Evolutionary conservation across 2,113 vertebrate species (phyloP).

Genomic region (Dascyllus trimaculatus): DNA sequence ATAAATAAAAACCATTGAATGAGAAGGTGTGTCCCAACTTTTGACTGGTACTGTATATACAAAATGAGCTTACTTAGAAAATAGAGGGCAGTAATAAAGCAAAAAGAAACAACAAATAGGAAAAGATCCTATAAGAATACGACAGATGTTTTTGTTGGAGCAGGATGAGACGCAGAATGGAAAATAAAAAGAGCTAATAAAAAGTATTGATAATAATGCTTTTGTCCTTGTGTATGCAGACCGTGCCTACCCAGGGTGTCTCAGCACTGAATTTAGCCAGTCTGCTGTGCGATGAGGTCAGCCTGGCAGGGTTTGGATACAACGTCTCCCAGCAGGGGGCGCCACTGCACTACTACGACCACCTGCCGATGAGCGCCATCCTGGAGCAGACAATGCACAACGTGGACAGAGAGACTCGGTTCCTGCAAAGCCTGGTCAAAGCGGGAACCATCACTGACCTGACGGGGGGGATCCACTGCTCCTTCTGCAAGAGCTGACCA

Average conservation of each 20-base stretch:
- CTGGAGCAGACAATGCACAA: constrained; percentile 91
- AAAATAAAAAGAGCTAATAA: no score
- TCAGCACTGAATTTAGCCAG: constrained; percentile 91
- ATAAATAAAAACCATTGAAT: no score
- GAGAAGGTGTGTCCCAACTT: no score
- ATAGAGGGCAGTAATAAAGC: no score
- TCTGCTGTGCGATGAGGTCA: constrained; percentile 96
- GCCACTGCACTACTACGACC: constrained; percentile 94
- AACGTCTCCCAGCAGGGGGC: constrained; percentile 86
- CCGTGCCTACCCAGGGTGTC: constrained; percentile 91
- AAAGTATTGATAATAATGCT: no score
- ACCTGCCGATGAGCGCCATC: constrained; percentile 90
- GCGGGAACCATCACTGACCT: constrained; percentile 89
- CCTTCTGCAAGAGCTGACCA: constrained; percentile 83
- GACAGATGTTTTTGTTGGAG: no score
- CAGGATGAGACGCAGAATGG: no score
- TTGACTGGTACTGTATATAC: no score
- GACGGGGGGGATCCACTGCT: constrained; percentile 91
- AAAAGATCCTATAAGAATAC: no score
- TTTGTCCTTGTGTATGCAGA: constrained; percentile 77
- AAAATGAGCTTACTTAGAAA: no score
- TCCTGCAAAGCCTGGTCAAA: constrained; percentile 86
- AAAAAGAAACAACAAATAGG: no score
- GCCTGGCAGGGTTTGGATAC: constrained; percentile 95
- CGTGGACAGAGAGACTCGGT: constrained; percentile 86